Percentiles rank a stretch among this genome's conserved stretches.
Conservation (phyloP, 2,888 invertebrate genomes). For the Arenicola marina region DNA sequence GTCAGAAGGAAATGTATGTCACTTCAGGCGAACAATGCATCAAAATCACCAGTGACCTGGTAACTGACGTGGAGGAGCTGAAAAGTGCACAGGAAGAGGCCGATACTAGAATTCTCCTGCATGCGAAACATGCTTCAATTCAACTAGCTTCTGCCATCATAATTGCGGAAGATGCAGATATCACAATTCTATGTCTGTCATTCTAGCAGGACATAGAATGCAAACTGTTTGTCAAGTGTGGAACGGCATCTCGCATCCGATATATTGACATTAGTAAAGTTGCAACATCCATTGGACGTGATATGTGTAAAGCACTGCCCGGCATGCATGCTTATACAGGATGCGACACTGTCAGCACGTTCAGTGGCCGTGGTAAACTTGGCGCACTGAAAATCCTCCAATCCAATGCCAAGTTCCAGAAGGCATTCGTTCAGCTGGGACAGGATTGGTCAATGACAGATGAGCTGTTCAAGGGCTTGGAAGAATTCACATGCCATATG, state of each 20-base stretch:
- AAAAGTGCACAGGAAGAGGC: slow-evolving; percentile 30
- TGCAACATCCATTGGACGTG: slow-evolving; percentile 16
- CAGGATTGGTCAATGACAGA: slow-evolving; percentile 12
- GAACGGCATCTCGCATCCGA: slow-evolving; percentile 14
- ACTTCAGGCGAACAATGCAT: slow-evolving; percentile 26
- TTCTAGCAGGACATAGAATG: slow-evolving; percentile 12
- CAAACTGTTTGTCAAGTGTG: slow-evolving; percentile 19
- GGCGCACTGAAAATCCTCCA: slow-evolving; percentile 21
- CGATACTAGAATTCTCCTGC: slow-evolving; percentile 29
- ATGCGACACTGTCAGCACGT: slow-evolving; percentile 30
- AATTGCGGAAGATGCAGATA: slow-evolving; percentile 30
- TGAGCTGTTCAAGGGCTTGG: slow-evolving; percentile 16
- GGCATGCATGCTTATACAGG: slow-evolving; percentile 31
- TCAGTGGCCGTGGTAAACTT: slow-evolving; percentile 26
- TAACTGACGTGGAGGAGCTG: slow-evolving; percentile 15
- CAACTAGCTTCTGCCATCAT: slow-evolving; percentile 23
- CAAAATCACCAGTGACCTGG: slow-evolving; percentile 12
- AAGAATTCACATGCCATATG: slow-evolving; percentile 23
- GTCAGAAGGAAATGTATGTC: slow-evolving; percentile 20
- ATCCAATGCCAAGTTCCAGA: neutral
- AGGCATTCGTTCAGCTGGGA: slow-evolving; percentile 14
- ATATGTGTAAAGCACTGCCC: slow-evolving; percentile 22
- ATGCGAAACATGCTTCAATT: slow-evolving; percentile 29
- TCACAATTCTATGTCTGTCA: slow-evolving; percentile 26
- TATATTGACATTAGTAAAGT: slow-evolving; percentile 22